These are phyloP conservation scores for Drosophila chauvacae DNA, from an alignment of 1,140 invertebrate species.

Conservation along the genomic window DNA sequence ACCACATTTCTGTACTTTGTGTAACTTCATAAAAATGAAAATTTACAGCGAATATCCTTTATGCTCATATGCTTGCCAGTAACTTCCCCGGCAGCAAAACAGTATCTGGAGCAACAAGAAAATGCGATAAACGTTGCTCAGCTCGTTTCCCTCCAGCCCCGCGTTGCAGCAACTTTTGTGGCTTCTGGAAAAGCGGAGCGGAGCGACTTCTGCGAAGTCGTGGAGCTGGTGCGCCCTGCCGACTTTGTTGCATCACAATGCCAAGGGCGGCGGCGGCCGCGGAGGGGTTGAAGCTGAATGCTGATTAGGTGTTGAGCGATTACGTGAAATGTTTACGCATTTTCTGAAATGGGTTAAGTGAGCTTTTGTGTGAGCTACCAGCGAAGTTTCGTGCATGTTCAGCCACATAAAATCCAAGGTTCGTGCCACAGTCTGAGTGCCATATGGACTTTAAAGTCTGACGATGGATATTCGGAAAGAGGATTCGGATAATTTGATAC, in stretches of 20 bases:
- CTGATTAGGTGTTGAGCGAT: conserved; percentile 78
- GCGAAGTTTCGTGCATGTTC: conserved; percentile 38
- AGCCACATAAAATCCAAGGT: conserved; percentile 22
- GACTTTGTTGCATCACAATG: conserved; percentile 64
- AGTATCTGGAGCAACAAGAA: conserved; percentile 47
- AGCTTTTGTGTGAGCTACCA: conserved; percentile 16
- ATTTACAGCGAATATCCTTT: conserved; percentile 77
- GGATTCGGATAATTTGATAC: background rate
- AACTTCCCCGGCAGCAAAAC: conserved; percentile 16
- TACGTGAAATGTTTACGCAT: conserved; percentile 78
- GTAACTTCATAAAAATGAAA: conserved; percentile 81
- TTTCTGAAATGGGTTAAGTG: conserved; percentile 56
- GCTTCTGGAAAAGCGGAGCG: conserved; percentile 25
- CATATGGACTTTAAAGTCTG: background rate
- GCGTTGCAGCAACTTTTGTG: conserved; percentile 72
- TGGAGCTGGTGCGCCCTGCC: conserved; percentile 8
- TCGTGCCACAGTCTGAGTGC: background rate
- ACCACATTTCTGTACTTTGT: conserved; percentile 78
- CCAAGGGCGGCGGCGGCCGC: conserved; percentile 11
- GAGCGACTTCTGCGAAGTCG: background rate
- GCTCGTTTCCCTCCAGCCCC: conserved; percentile 45
- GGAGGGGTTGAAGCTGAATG: conserved; percentile 59
- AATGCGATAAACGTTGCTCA: conserved; percentile 65
- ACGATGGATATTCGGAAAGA: too few species aligned
- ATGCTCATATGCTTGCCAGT: conserved; percentile 72